Base-by-base conservation (phyloP, 1,140 invertebrate genomes). In the Spodoptera litura region DNA sequence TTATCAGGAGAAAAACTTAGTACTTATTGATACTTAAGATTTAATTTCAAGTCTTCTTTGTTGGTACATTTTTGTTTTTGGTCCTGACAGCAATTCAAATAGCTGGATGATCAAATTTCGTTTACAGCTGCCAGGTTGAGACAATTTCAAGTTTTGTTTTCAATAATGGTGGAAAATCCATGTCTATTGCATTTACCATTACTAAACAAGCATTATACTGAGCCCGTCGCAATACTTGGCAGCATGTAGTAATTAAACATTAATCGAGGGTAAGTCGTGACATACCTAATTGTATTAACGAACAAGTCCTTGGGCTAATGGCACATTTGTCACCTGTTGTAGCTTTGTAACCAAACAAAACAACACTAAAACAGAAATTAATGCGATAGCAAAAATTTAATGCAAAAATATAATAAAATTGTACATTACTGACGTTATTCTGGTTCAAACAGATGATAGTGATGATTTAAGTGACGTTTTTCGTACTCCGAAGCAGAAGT, bases 201-300 rank as follows among this genome's bases (percentile, higher is more conserved):
- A 68, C 49, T 12, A 68, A 68, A 53, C 52, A n/a, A 52, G 20
- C 64, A 68, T 68, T 25, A 68, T 68, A 38, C 64, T 68, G 13
- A 52, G 10, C 49, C 51, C 64, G 20, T 51, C 31, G 64, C 49
- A 68, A 68, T n/a, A 64, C 20, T 68, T 68, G 64, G 64, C 64
- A 68, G 11, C 52, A 11, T 20, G 10, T 12, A 68, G 64, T 53
- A 68, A 68, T 68, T 68, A 68, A 68, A 68, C 25, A 27, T 68
- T 51, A 68, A 68, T 68, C 64, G 64, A 53, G 64, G 64, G 64
- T 68, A 68, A 49, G 52, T 68, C 64, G 64, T 68, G 64, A 68
- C 64, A 52, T 27, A 68, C 64, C 49, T 53, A 53, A 68, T 68
- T 68, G 64, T 68, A 68, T 68, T 68, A 68, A 68, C 64, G 51